phyloP scores from a whole-genome alignment of 1,140 invertebrate species.

The Drosophila malerkotliana region DNA sequence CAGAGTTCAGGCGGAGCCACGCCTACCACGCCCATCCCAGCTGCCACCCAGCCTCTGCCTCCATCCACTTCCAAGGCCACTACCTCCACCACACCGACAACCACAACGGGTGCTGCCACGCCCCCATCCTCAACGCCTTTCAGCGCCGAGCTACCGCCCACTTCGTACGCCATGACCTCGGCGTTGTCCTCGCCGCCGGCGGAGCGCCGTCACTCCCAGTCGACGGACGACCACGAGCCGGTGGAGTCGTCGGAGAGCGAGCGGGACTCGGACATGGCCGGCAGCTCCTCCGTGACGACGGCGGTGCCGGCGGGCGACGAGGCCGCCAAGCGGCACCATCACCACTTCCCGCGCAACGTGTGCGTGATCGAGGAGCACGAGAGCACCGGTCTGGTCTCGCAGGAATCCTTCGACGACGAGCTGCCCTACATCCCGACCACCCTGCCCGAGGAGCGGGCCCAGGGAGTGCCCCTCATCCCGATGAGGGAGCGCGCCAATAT shows the following conservation, averaged over 20 bases:
- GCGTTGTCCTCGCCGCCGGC: slow-evolving; percentile 3
- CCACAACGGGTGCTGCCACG: slow-evolving; percentile 11
- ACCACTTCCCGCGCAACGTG: slow-evolving; percentile 77
- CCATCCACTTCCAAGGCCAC: slow-evolving; percentile 18
- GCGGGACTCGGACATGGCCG: slow-evolving; percentile 86
- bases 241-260: slow-evolving; percentile 92
- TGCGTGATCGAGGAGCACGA: slow-evolving; percentile 86
- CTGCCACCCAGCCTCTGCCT: slow-evolving; percentile 5
- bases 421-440: slow-evolving; percentile 94
- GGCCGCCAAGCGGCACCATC: slow-evolving; percentile 61
- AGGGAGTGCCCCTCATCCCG: slow-evolving; percentile 91
- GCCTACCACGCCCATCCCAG: slow-evolving; percentile 54
- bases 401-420: slow-evolving; percentile 94
- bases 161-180: neutral
- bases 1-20: slow-evolving; percentile 42
- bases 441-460: slow-evolving; percentile 91
- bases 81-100: slow-evolving; percentile 22
- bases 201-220: slow-evolving; percentile 53
- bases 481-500: slow-evolving; percentile 89
- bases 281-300: slow-evolving; percentile 64
- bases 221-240: slow-evolving; percentile 86
- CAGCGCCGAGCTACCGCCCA: neutral
- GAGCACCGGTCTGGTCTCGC: slow-evolving; percentile 90
- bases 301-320: slow-evolving; percentile 75
- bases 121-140: neutral